These are phyloP conservation scores for Helleia helle DNA, from an alignment of 2,888 invertebrate genomes.

Conservation along the genomic window DNA sequence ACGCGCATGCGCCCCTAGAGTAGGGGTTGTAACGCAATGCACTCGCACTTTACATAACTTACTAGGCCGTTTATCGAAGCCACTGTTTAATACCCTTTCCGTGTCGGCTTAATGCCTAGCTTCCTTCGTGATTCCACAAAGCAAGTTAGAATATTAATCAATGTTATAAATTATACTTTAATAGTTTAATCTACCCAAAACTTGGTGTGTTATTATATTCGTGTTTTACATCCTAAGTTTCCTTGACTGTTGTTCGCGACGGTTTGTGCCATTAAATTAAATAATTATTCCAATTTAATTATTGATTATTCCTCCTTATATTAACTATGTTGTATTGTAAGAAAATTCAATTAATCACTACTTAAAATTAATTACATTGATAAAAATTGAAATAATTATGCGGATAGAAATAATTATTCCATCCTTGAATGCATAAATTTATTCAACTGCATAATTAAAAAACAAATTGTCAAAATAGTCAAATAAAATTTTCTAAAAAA, in stretches of 20 bases:
- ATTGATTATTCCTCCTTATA: no score
- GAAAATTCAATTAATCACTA: no score
- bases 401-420: no score
- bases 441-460: no score
- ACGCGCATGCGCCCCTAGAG: constrained; percentile 57
- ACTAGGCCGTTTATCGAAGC: constrained; percentile 69
- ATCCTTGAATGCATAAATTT: no score
- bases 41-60: constrained; percentile 74
- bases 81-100: constrained; percentile 67
- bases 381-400: no score
- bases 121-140: constrained; percentile 41
- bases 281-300: no score
- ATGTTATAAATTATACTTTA: constrained; percentile 31
- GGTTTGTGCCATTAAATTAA: no score
- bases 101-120: constrained; percentile 60
- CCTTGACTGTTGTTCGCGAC: neutral
- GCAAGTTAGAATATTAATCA: constrained; percentile 52
- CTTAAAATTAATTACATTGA: no score
- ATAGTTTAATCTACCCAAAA: constrained; percentile 37
- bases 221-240: constrained; percentile 11
- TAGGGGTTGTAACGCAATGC: constrained; percentile 70
- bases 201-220: constrained; percentile 46
- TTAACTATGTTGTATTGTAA: no score
- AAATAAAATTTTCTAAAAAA: no score
- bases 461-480: no score